Conservation (phyloP, 2,888 invertebrate species). For the Clepsis dumicolana region DNA sequence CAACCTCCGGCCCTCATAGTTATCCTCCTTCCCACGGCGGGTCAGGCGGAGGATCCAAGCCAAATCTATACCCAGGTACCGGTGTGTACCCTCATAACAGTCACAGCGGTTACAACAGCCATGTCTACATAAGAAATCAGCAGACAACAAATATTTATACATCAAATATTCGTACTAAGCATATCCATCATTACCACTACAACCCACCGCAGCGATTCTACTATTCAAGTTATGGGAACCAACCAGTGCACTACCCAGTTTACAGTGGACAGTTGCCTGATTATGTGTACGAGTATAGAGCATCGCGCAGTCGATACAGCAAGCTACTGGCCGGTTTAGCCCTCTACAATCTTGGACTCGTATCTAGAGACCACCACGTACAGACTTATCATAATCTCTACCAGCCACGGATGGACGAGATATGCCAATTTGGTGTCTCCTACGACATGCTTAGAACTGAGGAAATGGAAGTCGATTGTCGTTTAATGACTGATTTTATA, state of each 20-base stretch:
- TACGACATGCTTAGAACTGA: neutral
- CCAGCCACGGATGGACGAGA: slow-evolving; percentile 3
- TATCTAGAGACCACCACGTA: neutral
- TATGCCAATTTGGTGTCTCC: slow-evolving; percentile 27
- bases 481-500: slow-evolving; percentile 31
- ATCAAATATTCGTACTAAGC: neutral
- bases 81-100: neutral
- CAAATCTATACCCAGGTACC: neutral
- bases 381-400: slow-evolving; percentile 6
- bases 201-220: slow-evolving; percentile 9
- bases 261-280: slow-evolving; percentile 14
- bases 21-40: neutral
- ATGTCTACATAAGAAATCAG: slow-evolving; percentile 25
- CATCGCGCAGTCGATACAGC: slow-evolving; percentile 25
- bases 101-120: neutral
- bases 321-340: slow-evolving; percentile 26
- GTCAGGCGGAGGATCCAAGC: slow-evolving; percentile 17
- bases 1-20: neutral
- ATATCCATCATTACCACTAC: slow-evolving; percentile 27
- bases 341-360: slow-evolving; percentile 31
- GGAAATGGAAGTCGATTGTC: slow-evolving; percentile 33
- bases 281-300: slow-evolving; percentile 29
- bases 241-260: slow-evolving; percentile 4
- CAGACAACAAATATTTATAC: neutral
- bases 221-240: neutral